These are phyloP conservation scores for Sipha maydis DNA, from an alignment of 2,888 invertebrate species.

Conservation along the genomic window DNA sequence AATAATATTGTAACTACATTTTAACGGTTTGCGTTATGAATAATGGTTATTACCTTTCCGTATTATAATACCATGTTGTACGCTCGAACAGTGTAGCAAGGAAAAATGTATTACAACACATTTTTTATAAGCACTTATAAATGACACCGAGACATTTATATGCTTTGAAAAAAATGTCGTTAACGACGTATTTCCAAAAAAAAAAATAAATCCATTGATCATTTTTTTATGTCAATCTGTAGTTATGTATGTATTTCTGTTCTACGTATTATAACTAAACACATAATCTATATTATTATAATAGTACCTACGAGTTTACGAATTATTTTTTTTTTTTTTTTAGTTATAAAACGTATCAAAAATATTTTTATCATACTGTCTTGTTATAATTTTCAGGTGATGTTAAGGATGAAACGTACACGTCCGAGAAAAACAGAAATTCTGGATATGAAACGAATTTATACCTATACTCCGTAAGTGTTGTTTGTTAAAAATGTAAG, in stretches of 20 bases:
- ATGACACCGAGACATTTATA: background rate
- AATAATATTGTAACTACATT: background rate
- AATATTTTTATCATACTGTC: background rate
- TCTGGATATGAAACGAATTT: slow-evolving; percentile 85
- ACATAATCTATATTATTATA: no score
- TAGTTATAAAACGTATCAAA: background rate
- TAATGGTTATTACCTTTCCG: background rate
- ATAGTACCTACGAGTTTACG: no score
- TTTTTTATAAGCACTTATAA: background rate
- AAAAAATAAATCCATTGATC: background rate
- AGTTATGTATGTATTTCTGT: no score
- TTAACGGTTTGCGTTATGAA: background rate
- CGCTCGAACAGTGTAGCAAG: background rate
- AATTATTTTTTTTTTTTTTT: no score
- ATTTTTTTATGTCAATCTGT: background rate
- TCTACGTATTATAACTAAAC: background rate
- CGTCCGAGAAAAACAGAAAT: slow-evolving; percentile 77
- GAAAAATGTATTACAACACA: background rate
- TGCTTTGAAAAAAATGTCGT: background rate
- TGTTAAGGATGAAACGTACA: slow-evolving; percentile 75
- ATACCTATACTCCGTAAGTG: slow-evolving; percentile 83
- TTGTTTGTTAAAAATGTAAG: background rate
- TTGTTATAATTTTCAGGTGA: slow-evolving; percentile 71
- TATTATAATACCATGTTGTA: background rate
- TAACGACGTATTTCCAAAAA: background rate